These are phyloP conservation scores for Catostomus latipinnis DNA, from an alignment of 2,797 vertebrate species.

Conservation along the genomic window DNA sequence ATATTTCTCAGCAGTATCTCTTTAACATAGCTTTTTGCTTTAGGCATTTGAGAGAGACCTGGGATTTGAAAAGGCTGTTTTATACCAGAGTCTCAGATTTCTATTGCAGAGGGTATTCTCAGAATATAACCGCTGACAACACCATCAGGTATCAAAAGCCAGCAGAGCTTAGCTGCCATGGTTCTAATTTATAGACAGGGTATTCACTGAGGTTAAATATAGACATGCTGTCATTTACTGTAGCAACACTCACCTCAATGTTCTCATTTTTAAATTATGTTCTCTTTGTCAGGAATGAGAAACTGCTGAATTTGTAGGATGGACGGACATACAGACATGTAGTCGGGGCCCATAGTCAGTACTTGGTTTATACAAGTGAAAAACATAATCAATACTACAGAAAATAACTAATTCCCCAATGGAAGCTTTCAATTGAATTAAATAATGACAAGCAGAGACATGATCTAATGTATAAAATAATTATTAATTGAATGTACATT, in stretches of 20 bases:
- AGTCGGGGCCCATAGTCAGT: too few species aligned
- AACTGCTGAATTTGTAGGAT: background rate
- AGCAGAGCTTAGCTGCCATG: conserved; percentile 35
- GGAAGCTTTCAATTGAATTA: too few species aligned
- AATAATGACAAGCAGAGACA: too few species aligned
- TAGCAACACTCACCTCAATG: conserved; percentile 34
- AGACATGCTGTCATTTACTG: conserved; percentile 52
- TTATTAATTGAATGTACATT: too few species aligned
- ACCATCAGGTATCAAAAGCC: conserved; percentile 65
- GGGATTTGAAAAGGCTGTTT: conserved; percentile 54
- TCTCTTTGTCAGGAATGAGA: conserved; percentile 6
- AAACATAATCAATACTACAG: too few species aligned
- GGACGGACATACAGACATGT: too few species aligned
- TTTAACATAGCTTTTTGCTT: conserved; percentile 57
- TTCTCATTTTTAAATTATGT: conserved; percentile 19
- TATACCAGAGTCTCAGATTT: conserved; percentile 59
- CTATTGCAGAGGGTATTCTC: conserved; percentile 30
- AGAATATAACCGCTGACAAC: conserved; percentile 67
- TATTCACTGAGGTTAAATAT: conserved; percentile 59
- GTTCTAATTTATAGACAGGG: conserved; percentile 44
- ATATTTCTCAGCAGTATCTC: conserved; percentile 58
- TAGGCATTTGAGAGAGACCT: conserved; percentile 55
- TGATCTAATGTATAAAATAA: too few species aligned
- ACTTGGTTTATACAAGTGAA: too few species aligned
- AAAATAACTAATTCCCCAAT: too few species aligned